phyloP scores from a whole-genome alignment of 2,888 invertebrate species.

The Hesperia comma region DNA sequence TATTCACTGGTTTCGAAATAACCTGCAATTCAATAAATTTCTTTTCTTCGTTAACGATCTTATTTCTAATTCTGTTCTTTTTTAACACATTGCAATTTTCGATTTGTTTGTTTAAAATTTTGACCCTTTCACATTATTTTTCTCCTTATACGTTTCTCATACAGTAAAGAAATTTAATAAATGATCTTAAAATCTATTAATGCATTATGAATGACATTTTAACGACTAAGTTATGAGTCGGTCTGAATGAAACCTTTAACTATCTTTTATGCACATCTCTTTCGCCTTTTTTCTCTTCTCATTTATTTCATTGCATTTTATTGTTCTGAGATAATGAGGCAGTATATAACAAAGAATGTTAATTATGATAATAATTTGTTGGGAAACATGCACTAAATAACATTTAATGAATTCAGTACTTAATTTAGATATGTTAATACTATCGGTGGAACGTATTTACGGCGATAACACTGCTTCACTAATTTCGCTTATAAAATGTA shows the following conservation, averaged over 20 bases:
- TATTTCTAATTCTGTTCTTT: slow-evolving; percentile 62
- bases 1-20: slow-evolving; percentile 57
- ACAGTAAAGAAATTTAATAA: slow-evolving; percentile 54
- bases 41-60: slow-evolving; percentile 67
- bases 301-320: slow-evolving; percentile 70
- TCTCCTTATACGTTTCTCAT: slow-evolving; percentile 60
- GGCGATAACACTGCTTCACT: slow-evolving; percentile 81
- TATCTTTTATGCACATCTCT: slow-evolving; percentile 70
- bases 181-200: slow-evolving; percentile 53
- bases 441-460: slow-evolving; percentile 69
- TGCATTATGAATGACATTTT: slow-evolving; percentile 68
- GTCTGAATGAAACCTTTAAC: slow-evolving; percentile 62
- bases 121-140: slow-evolving; percentile 49
- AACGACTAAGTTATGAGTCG: slow-evolving; percentile 47
- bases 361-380: slow-evolving; percentile 63
- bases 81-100: slow-evolving; percentile 58
- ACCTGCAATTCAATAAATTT: slow-evolving; percentile 62
- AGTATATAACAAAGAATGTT: slow-evolving; percentile 70
- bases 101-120: slow-evolving; percentile 47
- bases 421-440: slow-evolving; percentile 67
- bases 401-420: slow-evolving; percentile 66
- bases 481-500: slow-evolving; percentile 52
- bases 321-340: slow-evolving; percentile 64
- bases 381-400: slow-evolving; percentile 75
- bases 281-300: slow-evolving; percentile 68